phyloP scores from a whole-genome alignment of 2,888 invertebrate genomes.

The Eretmocerus hayati region DNA sequence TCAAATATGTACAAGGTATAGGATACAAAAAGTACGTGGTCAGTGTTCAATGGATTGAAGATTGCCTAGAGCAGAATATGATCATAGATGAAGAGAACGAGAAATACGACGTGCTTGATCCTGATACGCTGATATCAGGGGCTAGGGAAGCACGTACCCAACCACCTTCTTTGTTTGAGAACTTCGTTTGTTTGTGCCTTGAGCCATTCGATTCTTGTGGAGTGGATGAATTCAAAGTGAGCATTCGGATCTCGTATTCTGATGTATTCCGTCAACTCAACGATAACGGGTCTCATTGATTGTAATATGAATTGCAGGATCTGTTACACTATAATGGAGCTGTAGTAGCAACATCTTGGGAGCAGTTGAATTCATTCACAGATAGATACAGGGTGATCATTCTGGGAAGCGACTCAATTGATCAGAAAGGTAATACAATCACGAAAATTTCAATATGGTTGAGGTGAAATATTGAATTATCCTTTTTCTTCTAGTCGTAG shows the following conservation, averaged over 20 bases:
- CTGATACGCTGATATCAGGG: slow-evolving; percentile 26
- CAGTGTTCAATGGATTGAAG: slow-evolving; percentile 31
- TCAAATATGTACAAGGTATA: slow-evolving; percentile 38
- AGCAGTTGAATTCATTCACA: slow-evolving; percentile 19
- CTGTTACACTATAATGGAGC: slow-evolving; percentile 31
- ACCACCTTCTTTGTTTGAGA: slow-evolving; percentile 27
- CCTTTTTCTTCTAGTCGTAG: slow-evolving; percentile 1
- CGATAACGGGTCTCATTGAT: background rate
- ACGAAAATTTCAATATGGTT: background rate
- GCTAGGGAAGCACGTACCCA: slow-evolving; percentile 32
- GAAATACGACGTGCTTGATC: slow-evolving; percentile 35
- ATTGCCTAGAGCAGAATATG: slow-evolving; percentile 24
- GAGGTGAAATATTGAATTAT: background rate
- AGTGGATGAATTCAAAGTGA: slow-evolving; percentile 30
- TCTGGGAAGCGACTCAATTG: slow-evolving; percentile 11
- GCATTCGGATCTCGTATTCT: background rate
- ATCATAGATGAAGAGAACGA: slow-evolving; percentile 32
- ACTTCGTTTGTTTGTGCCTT: slow-evolving; percentile 31
- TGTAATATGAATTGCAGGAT: slow-evolving; percentile 25
- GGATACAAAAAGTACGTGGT: slow-evolving; percentile 35
- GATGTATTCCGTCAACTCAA: background rate
- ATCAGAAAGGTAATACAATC: slow-evolving; percentile 9
- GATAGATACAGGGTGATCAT: slow-evolving; percentile 9
- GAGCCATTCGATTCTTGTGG: slow-evolving; percentile 31
- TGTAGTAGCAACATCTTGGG: slow-evolving; percentile 24